Evolutionary conservation across 2,888 invertebrate genomes (phyloP), one percentile per base, ranked within the genome.

Genomic region (Platypus cylindrus): DNA sequence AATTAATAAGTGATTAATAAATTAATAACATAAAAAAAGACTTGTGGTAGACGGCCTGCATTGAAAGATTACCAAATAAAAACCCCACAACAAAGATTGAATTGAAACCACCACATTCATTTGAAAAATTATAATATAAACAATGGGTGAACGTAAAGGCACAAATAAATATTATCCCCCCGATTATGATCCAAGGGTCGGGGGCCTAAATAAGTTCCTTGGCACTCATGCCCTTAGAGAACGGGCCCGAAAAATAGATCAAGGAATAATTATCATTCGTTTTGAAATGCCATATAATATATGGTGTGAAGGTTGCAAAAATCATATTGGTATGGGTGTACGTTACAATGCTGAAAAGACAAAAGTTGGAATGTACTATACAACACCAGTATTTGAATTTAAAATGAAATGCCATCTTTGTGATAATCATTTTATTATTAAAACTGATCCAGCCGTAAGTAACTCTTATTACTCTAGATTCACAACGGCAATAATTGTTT

Each of bases 251-350:
- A 98, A 98, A 60, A 72, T 97, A 3, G 83, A 89, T 54, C 69
- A 89, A 66, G 98, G 97, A 8, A 97, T 99, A 49, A 75, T 94
- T 15, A 85, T 91, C 44, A 91, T 94, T 46, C 75, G 97, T 29
- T 99, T 99, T 68, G 98, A 98, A 66, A 94, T 98, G 95, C 98
- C 98, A 1, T 98, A 93, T 56, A 98, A 98, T 63, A 97, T 98
- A 49, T 98, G 98, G 98, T 99, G 98, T 50, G 87, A 90, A 23
- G 95, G 95, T 34, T 98, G 98, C 59, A 81, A 83, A 44, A 97
- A 91, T 65, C 98, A 97, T 56, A 91, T 99, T 36, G 98, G 95
- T 17, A 98, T 97, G 95, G 97, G 98, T 1, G 97, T 98, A 1
- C 73, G 98, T 31, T 98, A 98, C 60, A 98, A 90, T 54, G 87